Conservation (phyloP, 92 coral and sea anemone species). For the Epizoanthus stellaris region DNA sequence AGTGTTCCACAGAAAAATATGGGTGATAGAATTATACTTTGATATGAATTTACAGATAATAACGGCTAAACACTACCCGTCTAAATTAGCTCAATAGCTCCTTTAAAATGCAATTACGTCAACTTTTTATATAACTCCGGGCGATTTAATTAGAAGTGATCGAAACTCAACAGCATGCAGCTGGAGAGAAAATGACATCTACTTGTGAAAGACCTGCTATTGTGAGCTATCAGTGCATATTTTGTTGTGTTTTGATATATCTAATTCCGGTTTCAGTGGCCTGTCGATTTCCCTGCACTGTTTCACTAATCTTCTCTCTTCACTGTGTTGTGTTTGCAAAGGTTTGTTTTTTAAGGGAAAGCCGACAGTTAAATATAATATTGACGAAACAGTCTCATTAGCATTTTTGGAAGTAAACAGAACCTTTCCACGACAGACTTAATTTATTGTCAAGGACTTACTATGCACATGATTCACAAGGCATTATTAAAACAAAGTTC, state of each 20-base stretch:
- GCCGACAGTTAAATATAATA: background rate
- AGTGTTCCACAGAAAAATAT: background rate
- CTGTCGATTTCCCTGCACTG: background rate
- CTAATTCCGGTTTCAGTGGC: background rate
- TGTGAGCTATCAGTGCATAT: slow-evolving; percentile 5
- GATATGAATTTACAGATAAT: slow-evolving; percentile 36
- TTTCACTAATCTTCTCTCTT: background rate
- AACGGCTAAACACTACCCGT: slow-evolving; percentile 15
- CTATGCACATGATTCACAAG: slow-evolving; percentile 6
- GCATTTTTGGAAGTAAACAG: slow-evolving; percentile 33
- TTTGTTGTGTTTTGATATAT: slow-evolving; percentile 14
- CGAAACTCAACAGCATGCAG: slow-evolving; percentile 2
- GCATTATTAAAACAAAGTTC: background rate
- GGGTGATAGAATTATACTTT: slow-evolving; percentile 2
- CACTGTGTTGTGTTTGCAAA: background rate
- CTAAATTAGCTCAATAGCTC: slow-evolving; percentile 17
- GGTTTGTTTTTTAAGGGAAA: background rate
- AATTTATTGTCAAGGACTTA: background rate
- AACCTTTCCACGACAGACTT: background rate
- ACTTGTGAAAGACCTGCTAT: background rate
- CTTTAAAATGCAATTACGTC: slow-evolving; percentile 24
- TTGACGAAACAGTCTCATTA: slow-evolving; percentile 23
- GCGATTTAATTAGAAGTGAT: slow-evolving; percentile 14
- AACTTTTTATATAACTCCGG: background rate
- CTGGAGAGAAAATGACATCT: slow-evolving; percentile 26